Conservation (phyloP, 2,797 vertebrate genomes). For the Pseudochirops corinnae region DNA sequence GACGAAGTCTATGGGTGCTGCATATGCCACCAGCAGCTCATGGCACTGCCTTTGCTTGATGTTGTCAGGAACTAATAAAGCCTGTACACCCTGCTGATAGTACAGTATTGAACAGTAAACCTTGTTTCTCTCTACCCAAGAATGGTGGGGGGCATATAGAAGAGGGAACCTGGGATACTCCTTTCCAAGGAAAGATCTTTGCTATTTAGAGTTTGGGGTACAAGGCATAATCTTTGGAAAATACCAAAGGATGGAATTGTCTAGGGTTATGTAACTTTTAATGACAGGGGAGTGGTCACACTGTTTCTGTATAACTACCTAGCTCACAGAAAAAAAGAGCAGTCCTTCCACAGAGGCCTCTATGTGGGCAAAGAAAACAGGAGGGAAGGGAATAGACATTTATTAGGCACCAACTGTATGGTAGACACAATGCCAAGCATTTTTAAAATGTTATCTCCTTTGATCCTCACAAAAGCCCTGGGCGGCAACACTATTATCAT, state of each 20-base stretch:
- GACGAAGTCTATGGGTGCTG: neutral
- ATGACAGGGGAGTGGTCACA: no score
- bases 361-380: no score
- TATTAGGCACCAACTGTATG: no score
- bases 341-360: no score
- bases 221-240: neutral
- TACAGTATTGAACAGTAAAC: neutral
- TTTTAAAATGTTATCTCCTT: no score
- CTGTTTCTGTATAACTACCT: no score
- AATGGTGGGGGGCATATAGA: fast-evolving
- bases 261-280: neutral
- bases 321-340: no score
- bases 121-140: neutral
- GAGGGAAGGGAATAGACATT: no score
- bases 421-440: no score
- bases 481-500: no score
- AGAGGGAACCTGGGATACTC: neutral
- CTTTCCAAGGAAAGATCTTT: neutral
- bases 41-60: neutral
- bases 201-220: neutral
- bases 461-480: no score
- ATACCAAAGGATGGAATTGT: neutral
- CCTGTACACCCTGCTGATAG: neutral
- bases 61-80: neutral
- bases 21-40: neutral